These are phyloP conservation scores for Phengaris arion DNA, from an alignment of 2,888 invertebrate genomes.

Conservation along the genomic window DNA sequence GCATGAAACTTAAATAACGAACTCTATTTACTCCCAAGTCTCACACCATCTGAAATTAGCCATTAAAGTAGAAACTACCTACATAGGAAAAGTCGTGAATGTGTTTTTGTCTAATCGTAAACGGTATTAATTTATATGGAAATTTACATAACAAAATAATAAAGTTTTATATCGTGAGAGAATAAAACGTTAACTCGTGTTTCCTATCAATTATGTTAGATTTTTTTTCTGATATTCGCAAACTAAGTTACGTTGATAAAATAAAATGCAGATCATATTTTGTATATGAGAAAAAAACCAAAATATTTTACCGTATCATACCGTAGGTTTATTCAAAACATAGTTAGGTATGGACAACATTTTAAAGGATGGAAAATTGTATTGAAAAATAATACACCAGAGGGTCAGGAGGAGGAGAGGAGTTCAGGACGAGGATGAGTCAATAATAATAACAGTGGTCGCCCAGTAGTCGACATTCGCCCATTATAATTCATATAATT, in stretches of 20 bases:
- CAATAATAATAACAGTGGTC: no score
- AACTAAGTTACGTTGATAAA: neutral
- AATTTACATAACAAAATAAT: constrained; percentile 13
- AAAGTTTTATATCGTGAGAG: constrained; percentile 3
- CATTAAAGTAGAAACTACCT: neutral
- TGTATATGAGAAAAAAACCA: neutral
- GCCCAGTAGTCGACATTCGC: no score
- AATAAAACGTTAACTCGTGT: neutral
- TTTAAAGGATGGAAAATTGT: no score
- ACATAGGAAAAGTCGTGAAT: neutral
- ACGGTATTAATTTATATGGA: neutral
- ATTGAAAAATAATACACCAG: no score
- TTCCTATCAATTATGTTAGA: neutral
- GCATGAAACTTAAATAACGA: no score
- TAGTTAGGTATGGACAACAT: no score
- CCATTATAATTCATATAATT: no score
- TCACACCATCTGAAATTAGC: neutral
- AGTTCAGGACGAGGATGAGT: no score
- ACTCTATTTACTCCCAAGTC: no score
- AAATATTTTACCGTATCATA: no score
- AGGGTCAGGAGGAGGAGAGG: no score
- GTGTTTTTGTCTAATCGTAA: neutral
- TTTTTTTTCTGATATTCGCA: neutral
- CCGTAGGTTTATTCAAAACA: no score
- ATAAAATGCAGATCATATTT: neutral